These are phyloP conservation scores for Drosophila lacteicornis DNA, from an alignment of 1,140 invertebrate species.

Conservation along the genomic window DNA sequence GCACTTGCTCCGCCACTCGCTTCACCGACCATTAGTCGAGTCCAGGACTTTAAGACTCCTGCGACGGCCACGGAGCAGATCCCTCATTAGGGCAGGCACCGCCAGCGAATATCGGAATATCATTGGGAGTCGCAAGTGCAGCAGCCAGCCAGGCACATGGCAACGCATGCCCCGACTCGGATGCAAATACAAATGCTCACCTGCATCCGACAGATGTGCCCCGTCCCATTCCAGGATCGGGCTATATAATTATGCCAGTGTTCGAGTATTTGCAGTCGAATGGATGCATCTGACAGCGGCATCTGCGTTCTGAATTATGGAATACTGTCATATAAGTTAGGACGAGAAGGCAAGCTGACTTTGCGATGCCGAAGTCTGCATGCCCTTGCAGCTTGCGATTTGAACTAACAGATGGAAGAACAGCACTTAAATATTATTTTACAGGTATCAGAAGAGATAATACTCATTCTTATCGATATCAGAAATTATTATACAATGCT, in stretches of 20 bases:
- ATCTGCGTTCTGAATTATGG: neutral
- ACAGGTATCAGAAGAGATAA: too few species aligned
- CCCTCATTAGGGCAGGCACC: conserved; percentile 34
- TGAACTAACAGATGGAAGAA: too few species aligned
- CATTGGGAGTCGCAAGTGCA: conserved; percentile 31
- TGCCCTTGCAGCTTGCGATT: too few species aligned
- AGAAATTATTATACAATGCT: too few species aligned
- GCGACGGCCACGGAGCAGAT: neutral
- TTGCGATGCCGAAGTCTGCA: too few species aligned
- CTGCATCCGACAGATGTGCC: conserved; percentile 12
- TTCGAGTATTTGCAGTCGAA: neutral
- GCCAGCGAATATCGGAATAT: neutral
- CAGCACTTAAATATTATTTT: too few species aligned
- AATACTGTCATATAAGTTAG: neutral
- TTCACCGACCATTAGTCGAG: conserved; percentile 53
- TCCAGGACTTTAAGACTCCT: conserved; percentile 5
- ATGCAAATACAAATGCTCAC: conserved; percentile 2
- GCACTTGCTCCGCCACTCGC: conserved; percentile 4
- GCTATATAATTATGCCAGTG: conserved; percentile 14
- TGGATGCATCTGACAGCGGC: conserved; percentile 3
- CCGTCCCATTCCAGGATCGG: neutral
- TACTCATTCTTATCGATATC: too few species aligned
- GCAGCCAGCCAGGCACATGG: neutral
- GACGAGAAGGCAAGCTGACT: too few species aligned
- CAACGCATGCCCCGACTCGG: neutral